Base-by-base conservation (phyloP, 1,140 invertebrate species). In the Ylistrum balloti region DNA sequence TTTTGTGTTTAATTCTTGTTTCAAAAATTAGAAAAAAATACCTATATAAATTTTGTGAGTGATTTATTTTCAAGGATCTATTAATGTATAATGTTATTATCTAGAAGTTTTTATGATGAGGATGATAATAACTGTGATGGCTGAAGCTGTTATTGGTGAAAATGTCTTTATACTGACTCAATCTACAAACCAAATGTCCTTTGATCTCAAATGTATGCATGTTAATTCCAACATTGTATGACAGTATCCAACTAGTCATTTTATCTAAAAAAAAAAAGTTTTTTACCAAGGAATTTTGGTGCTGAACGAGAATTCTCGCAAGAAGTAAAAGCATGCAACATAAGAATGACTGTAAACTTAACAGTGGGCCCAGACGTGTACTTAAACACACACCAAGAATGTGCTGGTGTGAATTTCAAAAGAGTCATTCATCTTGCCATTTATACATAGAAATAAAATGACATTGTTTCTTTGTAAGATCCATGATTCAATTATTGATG, bases 401-500 rank as follows among this genome's bases (percentile, higher is more conserved):
- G 56, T 74, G 56, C 56, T 74, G 28, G 56, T 28, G 56, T 74
- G 56, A 74, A 74, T n/a, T 74, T 74, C 22, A 74, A 28, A 74
- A n/a, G 56, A 74, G 22, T 74, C 56, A n/a, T 74, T 74, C 56
- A 74, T 74, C 56, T n/a, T 5, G 5, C 9, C 56, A 74, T 74
- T 74, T 74, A 74, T 28, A 74, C 56, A 74, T 74, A n/a, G 22
- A 74, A 74, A 74, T 74, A 74, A 74, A 74, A 28, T 74, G 56
- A 74, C 56, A 74, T 74, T n/a, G 56, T 28, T 74, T 74, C 56
- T 28, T n/a, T 74, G 22, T 28, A 74, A 3, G 11, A 74, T n/a
- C 22, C n/a, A 9, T 28, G 56, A 74, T 74, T n/a, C 3, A n/a
- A 74, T 74, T 74, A 74, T n/a, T 17, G 5, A 9, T 74, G 56